Evolutionary conservation across 2,113 vertebrate species (phyloP), one percentile per base, ranked within the genome.

Genomic region (Nipponia nippon): DNA sequence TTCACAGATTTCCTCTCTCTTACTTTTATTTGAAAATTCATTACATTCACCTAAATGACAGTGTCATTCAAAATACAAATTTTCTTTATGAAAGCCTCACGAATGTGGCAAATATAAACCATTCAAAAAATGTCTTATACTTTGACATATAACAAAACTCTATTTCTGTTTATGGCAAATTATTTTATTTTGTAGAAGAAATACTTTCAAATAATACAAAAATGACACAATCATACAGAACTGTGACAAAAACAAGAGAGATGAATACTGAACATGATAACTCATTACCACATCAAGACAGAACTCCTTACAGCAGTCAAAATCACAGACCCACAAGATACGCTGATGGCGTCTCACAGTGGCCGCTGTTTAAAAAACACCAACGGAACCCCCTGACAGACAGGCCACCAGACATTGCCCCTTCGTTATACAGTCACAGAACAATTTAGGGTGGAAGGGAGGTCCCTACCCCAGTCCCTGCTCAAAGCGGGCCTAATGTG

Each of bases 141-240:
- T 65, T 14, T n/a, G 17, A 87, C 8, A 76, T 42, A 87, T n/a
- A 96, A 95, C 66, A 82, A 63, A 89, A 90, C 59, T 46, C 76
- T 71, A 38, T 80, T 83, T 95, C 80, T 76, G 83, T 92, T 98
- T 98, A 98, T 97, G 97, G 95, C 96, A 98, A 97, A 93, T 97
- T 97, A 97, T 98, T 98, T 98, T 98, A 98, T 98, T 98, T 98
- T 93, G 89, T 97, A 98, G 98, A 98, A 98, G 98, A 97, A 98
- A 98, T 98, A 97, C 73, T 98, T 98, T 97, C 96, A 97, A 98
- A 98, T 96, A 94, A 97, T 98, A 98, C 97, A 98, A 98, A 97
- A 96, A 98, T 96, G 97, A 97, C 97, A 97, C 90, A 96, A 97
- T 97, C 90, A 95, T 96, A 97, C 95, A 98, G 96, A 98, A 97